Evolutionary conservation across 2,797 vertebrate species (phyloP), one percentile per base, ranked within the genome.

Genomic region (Coranthus polyacanthus): DNA sequence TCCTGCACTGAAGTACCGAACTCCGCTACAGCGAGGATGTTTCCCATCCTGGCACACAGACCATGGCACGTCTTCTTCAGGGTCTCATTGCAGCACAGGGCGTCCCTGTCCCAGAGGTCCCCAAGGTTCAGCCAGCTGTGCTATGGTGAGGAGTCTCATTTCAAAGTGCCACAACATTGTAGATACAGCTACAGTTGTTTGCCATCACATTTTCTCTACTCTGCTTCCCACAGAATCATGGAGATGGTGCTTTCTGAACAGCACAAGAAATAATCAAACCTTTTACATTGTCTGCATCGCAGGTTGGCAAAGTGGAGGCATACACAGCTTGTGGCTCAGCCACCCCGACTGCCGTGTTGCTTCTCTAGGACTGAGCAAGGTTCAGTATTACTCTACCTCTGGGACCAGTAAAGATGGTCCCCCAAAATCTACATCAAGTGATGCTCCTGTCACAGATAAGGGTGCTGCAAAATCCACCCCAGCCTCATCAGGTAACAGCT

Each of bases 361-460:
- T 3, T 81, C 95, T 78, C 81, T 92, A 50, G 71, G 92, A 20
- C 73, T 92, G 65, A 90, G 83, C 50, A 95, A 94, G 87, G 86
- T 96, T 26, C 95, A 95, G 62, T 93, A 93, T 86, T 99, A 95
- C 82, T 96, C 94, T 69, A 90, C 93, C 37, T 94, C 95, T 26
- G 88, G 85, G 49, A 88, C 86, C 71, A 90, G 92, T 84, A 97
- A 97, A 88, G 95, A 95, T 78, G 90, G 49, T 2, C 83, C 89
- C 37, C 82, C 90, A 17, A 83, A 81, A 57, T 13, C 81, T 15
- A 41, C 75, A 17, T 65, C 87, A 0, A 74, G 46, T 17, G 77
- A 79, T 16, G 26, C 78, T 47, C 85, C 83, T 2, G 41, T 75
- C 5, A 60, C 81, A 15, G 84, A 86, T 16, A 88, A 85, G 12